Evolutionary conservation across 37 sponge, comb jelly and placozoan species (phyloP), one percentile per base, ranked within the genome.

Genomic region (Theonella swinhoei): DNA sequence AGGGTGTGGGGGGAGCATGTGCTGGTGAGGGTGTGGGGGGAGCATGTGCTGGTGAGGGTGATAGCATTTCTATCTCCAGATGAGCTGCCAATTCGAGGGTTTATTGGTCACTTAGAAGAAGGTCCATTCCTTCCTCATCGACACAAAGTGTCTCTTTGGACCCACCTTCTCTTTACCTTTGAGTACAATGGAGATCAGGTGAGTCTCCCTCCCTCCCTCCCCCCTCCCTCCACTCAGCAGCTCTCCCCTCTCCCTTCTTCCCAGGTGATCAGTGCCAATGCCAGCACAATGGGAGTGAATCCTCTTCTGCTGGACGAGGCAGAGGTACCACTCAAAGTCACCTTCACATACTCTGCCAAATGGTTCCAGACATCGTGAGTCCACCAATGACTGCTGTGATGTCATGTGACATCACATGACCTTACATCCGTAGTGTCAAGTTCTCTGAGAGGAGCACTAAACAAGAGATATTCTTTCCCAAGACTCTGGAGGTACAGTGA

Each of bases 91-190:
- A 81, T 96, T 22, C 60, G 95, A 86, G 97, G 97, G 77, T 96
- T 96, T 78, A 79, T 96, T 64, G 97, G 97, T 36, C 97, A 94
- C 72, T 62, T 96, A 31, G 92, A 96, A 39, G 97, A 96, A 60
- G 92, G 89, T 1, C 64, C 90, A 4, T 78, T 96, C 34, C 62
- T 96, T 1, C 97, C 97, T 7, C 97, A 96, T 62, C 32, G 78
- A 19, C 97, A 96, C 62, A 62, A 82, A 41, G 83, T 88, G 22
- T 91, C 66, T 40, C 80, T 96, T 11, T 96, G 97, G 97, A 87
- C 85, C 66, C 92, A 96, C 54, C 85, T 96, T 3, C 90, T 88
- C 85, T 96, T 96, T 62, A 66, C 79, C 3, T 94, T 96, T 64
- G 75, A 72, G 32, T 96, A 94, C 82, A 93, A 94, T 59, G 81